Evolutionary conservation across 1,140 invertebrate genomes (phyloP), one percentile per base, ranked within the genome.

Genomic region (Leptonema lineaticorne): DNA sequence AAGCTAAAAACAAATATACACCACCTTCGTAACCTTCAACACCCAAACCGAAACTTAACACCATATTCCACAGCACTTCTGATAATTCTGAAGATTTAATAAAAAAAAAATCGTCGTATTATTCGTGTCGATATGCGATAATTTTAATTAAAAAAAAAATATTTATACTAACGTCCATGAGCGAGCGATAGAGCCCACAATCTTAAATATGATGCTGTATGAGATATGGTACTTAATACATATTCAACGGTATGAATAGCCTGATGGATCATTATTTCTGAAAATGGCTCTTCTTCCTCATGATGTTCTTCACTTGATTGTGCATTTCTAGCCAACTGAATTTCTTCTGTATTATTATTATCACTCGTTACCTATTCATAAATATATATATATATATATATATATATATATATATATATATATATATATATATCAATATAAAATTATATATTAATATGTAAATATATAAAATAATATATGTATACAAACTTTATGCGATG

Each of bases 191-290:
- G 81, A 30, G 96, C 96, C 96, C 96, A 98, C 26, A 98, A 83
- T 75, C 96, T 92, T 2, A 98, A 85, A 81, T 98, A 98, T 0
- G 95, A 97, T 0, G 96, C 96, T 0, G 96, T 98, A 76, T 98
- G 95, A 0, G 95, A 97, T 69, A 98, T 90, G 71, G 94, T 97
- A 75, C 95, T 95, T 41, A 98, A 86, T 74, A 95, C 94, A 79
- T 96, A 98, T 82, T 98, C 96, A 74, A 98, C 97, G 5, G 96
- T 98, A 77, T 98, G 96, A 74, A 98, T 98, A 24, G 86, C 89
- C 78, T 96, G 94, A 78, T 96, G 89, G 69, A 97, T 96, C 81
- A 95, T 92, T 46, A 95, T 81, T 76, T 98, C 95, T 48, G 88
- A 86, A 79, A 97, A 90, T 46, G 90, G 85, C 76, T 92, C 89